These are phyloP conservation scores for Pristis pectinata DNA, from an alignment of 2,797 vertebrate species.

Conservation along the genomic window DNA sequence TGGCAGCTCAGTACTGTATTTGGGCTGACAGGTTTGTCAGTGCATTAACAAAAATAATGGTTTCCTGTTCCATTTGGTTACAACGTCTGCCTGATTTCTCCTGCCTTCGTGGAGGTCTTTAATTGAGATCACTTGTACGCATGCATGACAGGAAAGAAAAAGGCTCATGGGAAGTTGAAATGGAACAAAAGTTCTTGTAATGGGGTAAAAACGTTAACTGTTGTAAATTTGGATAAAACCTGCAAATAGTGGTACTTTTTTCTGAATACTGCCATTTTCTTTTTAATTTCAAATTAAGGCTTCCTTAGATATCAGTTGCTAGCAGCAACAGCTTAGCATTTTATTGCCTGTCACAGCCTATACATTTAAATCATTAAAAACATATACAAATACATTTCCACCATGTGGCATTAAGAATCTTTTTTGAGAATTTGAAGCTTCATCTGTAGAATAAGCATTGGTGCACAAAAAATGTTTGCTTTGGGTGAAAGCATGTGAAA, in stretches of 20 bases:
- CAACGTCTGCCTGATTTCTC: conserved; percentile 72
- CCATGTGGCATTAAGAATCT: neutral
- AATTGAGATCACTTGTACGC: conserved; percentile 80
- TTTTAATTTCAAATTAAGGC: neutral
- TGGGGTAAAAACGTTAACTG: neutral
- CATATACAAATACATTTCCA: neutral
- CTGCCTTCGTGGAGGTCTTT: conserved; percentile 76
- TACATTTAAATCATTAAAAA: neutral
- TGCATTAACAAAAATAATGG: conserved; percentile 69
- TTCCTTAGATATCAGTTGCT: neutral
- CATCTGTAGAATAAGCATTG: no score
- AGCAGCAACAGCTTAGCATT: neutral
- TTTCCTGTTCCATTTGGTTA: conserved; percentile 69
- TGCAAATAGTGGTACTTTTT: no score
- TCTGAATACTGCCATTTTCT: neutral
- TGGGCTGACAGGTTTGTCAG: conserved; percentile 45
- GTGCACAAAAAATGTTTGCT: neutral
- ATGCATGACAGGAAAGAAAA: conserved; percentile 76
- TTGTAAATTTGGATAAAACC: neutral
- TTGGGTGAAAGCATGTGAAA: neutral
- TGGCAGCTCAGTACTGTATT: conserved; percentile 41
- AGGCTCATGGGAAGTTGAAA: conserved; percentile 52
- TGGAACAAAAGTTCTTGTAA: conserved; percentile 21
- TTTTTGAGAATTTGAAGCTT: neutral
- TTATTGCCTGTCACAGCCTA: neutral